Evolutionary conservation across 2,888 invertebrate genomes (phyloP).

Genomic region (Apamea epomidion): DNA sequence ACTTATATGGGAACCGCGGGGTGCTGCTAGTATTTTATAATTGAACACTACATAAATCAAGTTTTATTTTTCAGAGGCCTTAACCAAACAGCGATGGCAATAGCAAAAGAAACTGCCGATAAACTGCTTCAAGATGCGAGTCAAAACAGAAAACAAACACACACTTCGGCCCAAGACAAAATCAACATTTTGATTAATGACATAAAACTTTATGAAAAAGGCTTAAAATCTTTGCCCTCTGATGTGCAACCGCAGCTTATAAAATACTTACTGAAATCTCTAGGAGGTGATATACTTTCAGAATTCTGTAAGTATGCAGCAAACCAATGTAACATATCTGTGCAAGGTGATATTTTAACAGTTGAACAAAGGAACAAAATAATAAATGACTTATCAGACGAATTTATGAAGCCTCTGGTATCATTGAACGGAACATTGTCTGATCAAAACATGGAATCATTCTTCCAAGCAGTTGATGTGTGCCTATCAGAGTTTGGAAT

Average conservation of each 20-base stretch:
- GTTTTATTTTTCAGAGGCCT: slow-evolving; percentile 86
- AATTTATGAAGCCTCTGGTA: slow-evolving; percentile 92
- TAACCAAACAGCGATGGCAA: slow-evolving; percentile 92
- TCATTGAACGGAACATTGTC: slow-evolving; percentile 93
- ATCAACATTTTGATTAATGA: slow-evolving; percentile 94
- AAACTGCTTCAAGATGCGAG: slow-evolving; percentile 93
- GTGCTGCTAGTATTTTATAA: neutral
- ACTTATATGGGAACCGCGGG: too few species aligned
- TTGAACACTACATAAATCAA: neutral
- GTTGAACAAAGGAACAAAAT: slow-evolving; percentile 93
- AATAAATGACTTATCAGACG: slow-evolving; percentile 92
- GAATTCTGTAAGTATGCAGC: slow-evolving; percentile 95
- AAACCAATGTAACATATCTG: slow-evolving; percentile 92
- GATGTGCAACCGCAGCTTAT: slow-evolving; percentile 92
- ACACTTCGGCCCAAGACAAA: slow-evolving; percentile 95
- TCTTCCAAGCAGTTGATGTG: slow-evolving; percentile 93
- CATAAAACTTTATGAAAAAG: slow-evolving; percentile 95
- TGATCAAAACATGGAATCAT: slow-evolving; percentile 94
- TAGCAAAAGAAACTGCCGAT: slow-evolving; percentile 94
- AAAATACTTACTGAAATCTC: slow-evolving; percentile 96
- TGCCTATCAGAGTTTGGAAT: slow-evolving; percentile 93
- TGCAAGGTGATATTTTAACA: slow-evolving; percentile 91
- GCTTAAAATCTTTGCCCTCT: slow-evolving; percentile 91
- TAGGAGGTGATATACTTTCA: slow-evolving; percentile 95
- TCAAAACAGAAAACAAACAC: slow-evolving; percentile 93